Evolutionary conservation across 2,797 vertebrate genomes (phyloP).

Genomic region (Sebastes vulpes): DNA sequence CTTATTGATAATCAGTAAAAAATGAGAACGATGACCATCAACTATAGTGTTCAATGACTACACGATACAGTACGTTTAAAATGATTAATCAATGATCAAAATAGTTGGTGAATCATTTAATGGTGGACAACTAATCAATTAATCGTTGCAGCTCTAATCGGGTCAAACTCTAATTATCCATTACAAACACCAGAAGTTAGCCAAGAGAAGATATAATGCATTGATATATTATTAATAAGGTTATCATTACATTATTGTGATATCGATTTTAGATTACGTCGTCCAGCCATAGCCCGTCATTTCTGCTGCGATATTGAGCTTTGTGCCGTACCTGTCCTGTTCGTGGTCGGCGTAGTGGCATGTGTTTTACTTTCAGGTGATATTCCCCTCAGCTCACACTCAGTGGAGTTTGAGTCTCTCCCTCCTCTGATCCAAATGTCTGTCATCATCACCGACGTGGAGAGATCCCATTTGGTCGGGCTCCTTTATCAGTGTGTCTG

Average conservation of each 20-base stretch:
- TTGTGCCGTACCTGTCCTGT: neutral
- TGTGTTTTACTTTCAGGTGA: slow-evolving; percentile 13
- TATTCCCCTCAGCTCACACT: slow-evolving; percentile 10
- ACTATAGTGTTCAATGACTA: no score
- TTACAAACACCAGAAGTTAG: neutral
- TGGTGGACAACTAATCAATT: neutral
- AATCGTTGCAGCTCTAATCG: neutral
- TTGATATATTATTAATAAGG: neutral
- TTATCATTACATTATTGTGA: neutral
- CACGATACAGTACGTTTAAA: no score
- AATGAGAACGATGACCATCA: no score
- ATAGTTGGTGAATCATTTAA: no score
- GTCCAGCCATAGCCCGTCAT: neutral
- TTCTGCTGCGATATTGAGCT: neutral
- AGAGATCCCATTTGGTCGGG: slow-evolving; percentile 43
- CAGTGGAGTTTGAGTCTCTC: slow-evolving; percentile 2
- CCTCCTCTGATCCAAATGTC: slow-evolving; percentile 32
- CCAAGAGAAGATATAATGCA: neutral
- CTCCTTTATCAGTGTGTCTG: slow-evolving; percentile 41
- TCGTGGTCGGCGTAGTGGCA: neutral
- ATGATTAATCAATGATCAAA: no score
- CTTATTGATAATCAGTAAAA: no score
- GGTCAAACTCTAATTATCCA: neutral
- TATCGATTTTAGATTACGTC: neutral
- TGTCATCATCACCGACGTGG: slow-evolving; percentile 30